phyloP scores from a whole-genome alignment of 2,797 vertebrate species.

The Threskiornis aethiopicus region DNA sequence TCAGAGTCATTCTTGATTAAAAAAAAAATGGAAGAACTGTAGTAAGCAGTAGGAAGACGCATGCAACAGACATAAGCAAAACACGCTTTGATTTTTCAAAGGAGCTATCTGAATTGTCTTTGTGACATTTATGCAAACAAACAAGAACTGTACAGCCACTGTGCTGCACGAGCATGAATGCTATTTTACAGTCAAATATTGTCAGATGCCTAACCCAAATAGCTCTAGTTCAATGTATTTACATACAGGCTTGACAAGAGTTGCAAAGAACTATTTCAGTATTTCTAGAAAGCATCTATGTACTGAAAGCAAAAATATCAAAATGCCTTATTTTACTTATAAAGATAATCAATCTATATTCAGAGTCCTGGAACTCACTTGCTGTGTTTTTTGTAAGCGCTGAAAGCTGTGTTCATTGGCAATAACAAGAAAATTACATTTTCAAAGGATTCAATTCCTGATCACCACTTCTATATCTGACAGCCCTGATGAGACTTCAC shows the following conservation, averaged over 20 bases:
- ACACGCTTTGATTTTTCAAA: neutral
- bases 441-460: neutral
- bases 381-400: neutral
- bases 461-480: neutral
- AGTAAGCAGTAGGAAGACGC: neutral
- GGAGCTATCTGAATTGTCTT: neutral
- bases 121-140: constrained; percentile 14
- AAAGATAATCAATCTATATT: neutral
- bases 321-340: neutral
- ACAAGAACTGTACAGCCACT: neutral
- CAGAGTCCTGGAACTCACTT: neutral
- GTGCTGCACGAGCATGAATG: neutral
- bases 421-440: neutral
- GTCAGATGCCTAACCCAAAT: neutral
- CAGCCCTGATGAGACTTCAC: neutral
- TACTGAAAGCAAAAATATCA: neutral
- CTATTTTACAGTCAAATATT: neutral
- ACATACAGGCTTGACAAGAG: neutral
- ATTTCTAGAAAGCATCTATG: neutral
- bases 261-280: neutral
- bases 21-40: neutral
- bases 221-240: neutral
- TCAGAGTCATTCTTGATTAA: neutral
- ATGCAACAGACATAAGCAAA: neutral
- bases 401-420: neutral